Evolutionary conservation across 2,797 vertebrate genomes (phyloP).

Genomic region (Alectoris magna): DNA sequence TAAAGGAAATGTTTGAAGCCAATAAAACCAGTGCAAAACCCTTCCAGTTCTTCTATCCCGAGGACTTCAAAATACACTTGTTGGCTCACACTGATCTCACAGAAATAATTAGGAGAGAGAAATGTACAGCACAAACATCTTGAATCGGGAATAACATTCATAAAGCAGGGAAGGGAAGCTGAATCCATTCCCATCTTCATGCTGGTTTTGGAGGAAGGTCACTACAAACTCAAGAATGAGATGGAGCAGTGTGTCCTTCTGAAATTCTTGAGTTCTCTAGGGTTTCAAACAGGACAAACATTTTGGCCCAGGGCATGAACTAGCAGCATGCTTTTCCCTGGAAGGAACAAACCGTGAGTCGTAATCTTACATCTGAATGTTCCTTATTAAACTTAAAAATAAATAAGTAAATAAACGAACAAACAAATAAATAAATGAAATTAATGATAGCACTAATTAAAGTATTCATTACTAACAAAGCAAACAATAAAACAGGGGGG

Average conservation of each 20-base stretch:
- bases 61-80: background rate
- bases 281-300: background rate
- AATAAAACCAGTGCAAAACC: background rate
- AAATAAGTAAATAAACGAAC: too few relatives aligned
- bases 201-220: background rate
- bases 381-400: background rate
- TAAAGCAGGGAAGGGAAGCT: background rate
- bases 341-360: background rate
- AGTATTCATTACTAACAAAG: background rate
- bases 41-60: background rate
- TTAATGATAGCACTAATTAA: background rate
- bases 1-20: slow-evolving; percentile 3
- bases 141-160: background rate
- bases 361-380: background rate
- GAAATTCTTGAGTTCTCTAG: slow-evolving; percentile 14
- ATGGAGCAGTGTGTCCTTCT: background rate
- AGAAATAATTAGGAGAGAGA: background rate
- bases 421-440: too few relatives aligned
- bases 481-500: too few relatives aligned
- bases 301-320: background rate
- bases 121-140: background rate
- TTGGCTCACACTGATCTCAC: background rate
- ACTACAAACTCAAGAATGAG: background rate
- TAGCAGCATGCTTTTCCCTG: background rate
- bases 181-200: background rate